A percentile compares a stretch with the other conserved stretches of the same genome.
Evolutionary conservation across 92 coral and sea anemone genomes (phyloP).

Genomic region (Palythoa grandiflora): DNA sequence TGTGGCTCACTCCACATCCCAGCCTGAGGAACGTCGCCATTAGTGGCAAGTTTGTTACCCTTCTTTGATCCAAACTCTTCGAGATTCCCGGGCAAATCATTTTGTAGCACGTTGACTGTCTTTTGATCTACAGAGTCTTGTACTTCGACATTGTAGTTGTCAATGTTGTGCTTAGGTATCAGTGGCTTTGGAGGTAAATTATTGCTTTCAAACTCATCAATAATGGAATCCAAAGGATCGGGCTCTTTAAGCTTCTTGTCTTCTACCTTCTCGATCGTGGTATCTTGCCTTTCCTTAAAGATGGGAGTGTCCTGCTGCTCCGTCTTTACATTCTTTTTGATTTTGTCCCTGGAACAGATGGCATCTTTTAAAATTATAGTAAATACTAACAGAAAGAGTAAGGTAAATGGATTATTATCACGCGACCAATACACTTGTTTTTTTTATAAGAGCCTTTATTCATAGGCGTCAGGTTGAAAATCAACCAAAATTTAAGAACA

Average conservation of each 20-base stretch:
- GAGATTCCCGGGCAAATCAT: neutral
- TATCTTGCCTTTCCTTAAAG: neutral
- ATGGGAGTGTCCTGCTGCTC: neutral
- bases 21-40: neutral
- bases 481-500: too few species aligned
- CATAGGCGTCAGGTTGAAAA: too few species aligned
- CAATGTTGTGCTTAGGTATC: neutral
- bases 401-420: too few species aligned
- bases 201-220: conserved; percentile 33
- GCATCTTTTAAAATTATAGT: too few species aligned
- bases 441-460: too few species aligned
- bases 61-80: neutral
- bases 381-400: too few species aligned
- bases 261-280: neutral
- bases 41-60: neutral
- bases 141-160: neutral
- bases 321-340: neutral
- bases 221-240: neutral
- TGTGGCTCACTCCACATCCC: neutral
- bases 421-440: too few species aligned
- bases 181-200: neutral
- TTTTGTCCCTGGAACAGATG: neutral
- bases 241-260: neutral
- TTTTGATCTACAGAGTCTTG: neutral
- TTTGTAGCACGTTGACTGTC: neutral